These are phyloP conservation scores for Alethe diademata DNA, from an alignment of 2,113 vertebrate genomes.

Conservation along the genomic window DNA sequence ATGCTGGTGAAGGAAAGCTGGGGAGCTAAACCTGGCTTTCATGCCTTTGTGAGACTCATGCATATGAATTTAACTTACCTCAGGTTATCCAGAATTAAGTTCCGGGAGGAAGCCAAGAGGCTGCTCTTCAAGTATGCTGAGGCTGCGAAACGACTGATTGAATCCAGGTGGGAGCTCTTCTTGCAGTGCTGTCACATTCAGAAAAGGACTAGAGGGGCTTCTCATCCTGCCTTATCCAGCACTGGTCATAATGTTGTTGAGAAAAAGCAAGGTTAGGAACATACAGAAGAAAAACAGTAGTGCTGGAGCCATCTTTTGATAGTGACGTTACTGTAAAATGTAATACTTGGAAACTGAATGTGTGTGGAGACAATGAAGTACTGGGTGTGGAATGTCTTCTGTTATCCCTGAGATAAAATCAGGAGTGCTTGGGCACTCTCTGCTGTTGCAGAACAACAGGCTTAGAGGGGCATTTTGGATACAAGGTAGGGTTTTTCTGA, in stretches of 20 bases:
- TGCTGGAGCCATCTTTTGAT: neutral
- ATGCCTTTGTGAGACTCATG: neutral
- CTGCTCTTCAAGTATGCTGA: slow-evolving; percentile 96
- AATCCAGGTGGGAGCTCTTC: slow-evolving; percentile 85
- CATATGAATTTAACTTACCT: neutral
- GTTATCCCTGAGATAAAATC: neutral
- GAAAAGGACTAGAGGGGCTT: neutral
- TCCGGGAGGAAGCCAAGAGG: slow-evolving; percentile 94
- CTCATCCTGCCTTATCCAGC: neutral
- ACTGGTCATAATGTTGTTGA: neutral
- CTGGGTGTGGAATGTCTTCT: neutral
- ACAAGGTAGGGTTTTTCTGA: neutral
- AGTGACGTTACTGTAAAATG: neutral
- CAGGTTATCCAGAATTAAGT: slow-evolving; percentile 96
- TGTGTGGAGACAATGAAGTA: neutral
- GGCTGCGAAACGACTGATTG: slow-evolving; percentile 94
- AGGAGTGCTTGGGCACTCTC: neutral
- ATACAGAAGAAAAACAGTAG: neutral
- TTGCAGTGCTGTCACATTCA: neutral
- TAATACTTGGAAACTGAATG: neutral
- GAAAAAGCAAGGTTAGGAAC: neutral
- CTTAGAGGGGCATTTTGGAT: neutral
- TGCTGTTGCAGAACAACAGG: neutral
- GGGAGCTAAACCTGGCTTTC: neutral
- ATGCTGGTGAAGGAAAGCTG: neutral